phyloP scores from a whole-genome alignment of 1,140 invertebrate genomes.

The Neodiprion virginianus region DNA sequence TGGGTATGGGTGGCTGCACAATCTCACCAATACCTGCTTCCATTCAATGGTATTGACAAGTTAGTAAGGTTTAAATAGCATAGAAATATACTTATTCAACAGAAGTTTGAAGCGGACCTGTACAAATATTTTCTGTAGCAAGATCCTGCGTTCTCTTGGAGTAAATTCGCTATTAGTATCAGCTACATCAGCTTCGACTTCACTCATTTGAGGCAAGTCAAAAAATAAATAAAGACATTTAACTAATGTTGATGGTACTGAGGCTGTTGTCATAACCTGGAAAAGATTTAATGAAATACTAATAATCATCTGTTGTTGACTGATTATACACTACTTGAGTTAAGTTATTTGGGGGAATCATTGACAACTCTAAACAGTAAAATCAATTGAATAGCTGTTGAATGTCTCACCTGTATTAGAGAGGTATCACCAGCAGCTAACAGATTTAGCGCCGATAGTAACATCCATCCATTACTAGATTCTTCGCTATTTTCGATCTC shows the following conservation, averaged over 20 bases:
- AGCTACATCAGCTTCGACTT: constrained; percentile 77
- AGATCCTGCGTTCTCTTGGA: constrained; percentile 85
- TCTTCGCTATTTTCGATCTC: constrained; percentile 93
- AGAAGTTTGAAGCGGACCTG: constrained; percentile 69
- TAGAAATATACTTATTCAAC: not conserved
- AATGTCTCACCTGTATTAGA: constrained; percentile 68
- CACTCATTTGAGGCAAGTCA: constrained; percentile 91
- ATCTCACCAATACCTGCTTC: constrained; percentile 83
- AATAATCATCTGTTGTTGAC: not conserved
- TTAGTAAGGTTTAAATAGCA: no score
- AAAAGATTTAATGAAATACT: constrained; percentile 32
- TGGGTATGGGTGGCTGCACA: constrained; percentile 91
- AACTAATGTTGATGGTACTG: constrained; percentile 96
- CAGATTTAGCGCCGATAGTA: constrained; percentile 90
- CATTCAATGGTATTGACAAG: no score
- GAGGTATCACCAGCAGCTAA: constrained; percentile 83
- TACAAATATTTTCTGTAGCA: constrained; percentile 96
- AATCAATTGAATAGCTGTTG: constrained; percentile 40
- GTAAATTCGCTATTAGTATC: constrained; percentile 85
- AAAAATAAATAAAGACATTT: constrained; percentile 99
- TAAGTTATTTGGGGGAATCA: not conserved
- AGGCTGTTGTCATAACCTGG: constrained; percentile 92
- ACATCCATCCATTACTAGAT: constrained; percentile 95
- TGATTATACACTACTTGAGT: constrained; percentile 3
- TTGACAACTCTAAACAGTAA: constrained; percentile 15